Evolutionary conservation across 2,113 vertebrate genomes (phyloP).

Genomic region (Orientallactaga bullata): DNA sequence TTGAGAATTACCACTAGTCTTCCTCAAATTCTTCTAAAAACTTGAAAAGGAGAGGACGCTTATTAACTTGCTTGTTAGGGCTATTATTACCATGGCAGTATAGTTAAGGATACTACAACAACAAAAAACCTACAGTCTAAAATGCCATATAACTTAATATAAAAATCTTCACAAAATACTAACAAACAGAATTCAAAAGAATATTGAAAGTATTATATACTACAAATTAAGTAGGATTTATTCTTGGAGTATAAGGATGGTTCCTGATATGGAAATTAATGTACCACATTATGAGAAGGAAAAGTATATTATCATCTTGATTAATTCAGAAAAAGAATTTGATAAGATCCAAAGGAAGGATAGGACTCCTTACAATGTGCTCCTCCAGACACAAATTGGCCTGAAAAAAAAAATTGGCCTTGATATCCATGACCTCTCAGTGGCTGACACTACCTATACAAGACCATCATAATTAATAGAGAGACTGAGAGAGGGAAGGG

Average conservation of each 20-base stretch:
- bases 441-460: no score
- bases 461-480: no score
- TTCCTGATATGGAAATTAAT: neutral
- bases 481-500: no score
- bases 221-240: neutral
- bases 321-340: neutral
- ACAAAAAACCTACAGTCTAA: neutral
- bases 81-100: neutral
- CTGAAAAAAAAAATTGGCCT: no score
- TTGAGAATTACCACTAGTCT: neutral
- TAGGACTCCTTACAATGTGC: no score
- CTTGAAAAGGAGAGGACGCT: no score
- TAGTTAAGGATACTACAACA: neutral
- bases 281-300: neutral
- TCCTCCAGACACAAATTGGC: no score
- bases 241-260: neutral
- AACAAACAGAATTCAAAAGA: neutral
- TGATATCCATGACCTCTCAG: no score
- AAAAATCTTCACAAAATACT: neutral
- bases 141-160: neutral
- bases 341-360: no score
- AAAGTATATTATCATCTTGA: neutral
- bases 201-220: neutral
- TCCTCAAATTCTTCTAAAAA: no score
- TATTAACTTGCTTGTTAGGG: neutral